phyloP scores from a whole-genome alignment of 2,797 vertebrate species.

The Esox masquinongy region DNA sequence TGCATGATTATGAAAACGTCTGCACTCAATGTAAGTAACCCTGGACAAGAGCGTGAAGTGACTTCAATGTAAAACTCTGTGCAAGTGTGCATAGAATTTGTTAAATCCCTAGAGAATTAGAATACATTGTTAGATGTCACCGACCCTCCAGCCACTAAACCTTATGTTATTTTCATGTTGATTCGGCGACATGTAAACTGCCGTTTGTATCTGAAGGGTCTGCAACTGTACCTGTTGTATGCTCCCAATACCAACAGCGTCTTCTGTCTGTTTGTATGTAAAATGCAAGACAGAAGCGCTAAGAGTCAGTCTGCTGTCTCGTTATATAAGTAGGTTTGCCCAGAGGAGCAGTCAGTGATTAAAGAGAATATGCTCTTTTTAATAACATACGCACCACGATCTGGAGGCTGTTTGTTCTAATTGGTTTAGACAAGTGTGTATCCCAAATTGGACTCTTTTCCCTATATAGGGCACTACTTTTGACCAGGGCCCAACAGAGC shows the following conservation, averaged over 20 bases:
- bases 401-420: constrained; percentile 46
- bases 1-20: background rate
- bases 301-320: constrained; percentile 30
- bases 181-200: no score
- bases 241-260: background rate
- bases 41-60: no score
- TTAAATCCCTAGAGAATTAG: background rate
- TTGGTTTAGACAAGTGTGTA: constrained; percentile 34
- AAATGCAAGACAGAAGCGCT: background rate
- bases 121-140: background rate
- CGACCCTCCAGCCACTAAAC: background rate
- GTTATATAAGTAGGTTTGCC: constrained; percentile 25
- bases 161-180: no score
- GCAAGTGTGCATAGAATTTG: background rate
- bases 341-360: constrained; percentile 31
- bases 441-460: constrained; percentile 1
- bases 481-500: background rate
- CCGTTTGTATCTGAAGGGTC: background rate
- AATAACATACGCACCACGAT: constrained; percentile 18
- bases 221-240: background rate
- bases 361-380: constrained; percentile 27
- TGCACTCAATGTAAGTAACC: no score
- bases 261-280: background rate
- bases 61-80: no score
- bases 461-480: background rate